Percentiles rank a stretch among this genome's conserved stretches.
phyloP scores from a whole-genome alignment of 1,140 invertebrate genomes.

The Vanessa tameamea region DNA sequence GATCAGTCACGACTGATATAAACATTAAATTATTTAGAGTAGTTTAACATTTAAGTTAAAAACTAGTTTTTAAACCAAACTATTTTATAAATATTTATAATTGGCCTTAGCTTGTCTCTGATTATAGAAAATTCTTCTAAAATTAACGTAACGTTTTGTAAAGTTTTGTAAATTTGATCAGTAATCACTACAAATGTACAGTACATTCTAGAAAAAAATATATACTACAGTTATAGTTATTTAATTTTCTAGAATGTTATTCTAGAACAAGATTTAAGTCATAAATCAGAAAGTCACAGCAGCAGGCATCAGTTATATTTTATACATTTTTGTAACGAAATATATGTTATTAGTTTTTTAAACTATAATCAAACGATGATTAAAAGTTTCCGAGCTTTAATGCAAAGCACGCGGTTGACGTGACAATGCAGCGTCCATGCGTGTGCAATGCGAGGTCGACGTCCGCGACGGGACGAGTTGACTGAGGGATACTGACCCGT shows the following conservation, averaged over 20 bases:
- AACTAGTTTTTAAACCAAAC: neutral
- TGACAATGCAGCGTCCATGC: slow-evolving; percentile 69
- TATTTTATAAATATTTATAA: neutral
- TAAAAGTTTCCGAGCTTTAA: slow-evolving; percentile 25
- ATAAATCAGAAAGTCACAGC: no score
- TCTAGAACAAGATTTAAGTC: no score
- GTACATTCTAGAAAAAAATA: no score
- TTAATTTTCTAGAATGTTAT: no score
- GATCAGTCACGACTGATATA: slow-evolving; percentile 25
- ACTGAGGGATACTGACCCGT: slow-evolving; percentile 68
- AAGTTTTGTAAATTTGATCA: no score
- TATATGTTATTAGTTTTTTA: no score
- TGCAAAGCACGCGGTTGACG: slow-evolving; percentile 49
- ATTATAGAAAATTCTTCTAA: no score
- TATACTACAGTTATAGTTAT: no score
- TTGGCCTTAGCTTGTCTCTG: neutral
- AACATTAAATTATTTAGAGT: neutral
- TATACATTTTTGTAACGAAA: no score
- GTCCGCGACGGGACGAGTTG: slow-evolving; percentile 56
- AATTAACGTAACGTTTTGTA: no score
- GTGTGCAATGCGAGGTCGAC: slow-evolving; percentile 58
- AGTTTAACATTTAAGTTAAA: neutral
- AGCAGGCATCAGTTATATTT: no score
- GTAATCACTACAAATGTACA: no score
- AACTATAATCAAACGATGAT: slow-evolving; percentile 11